phyloP scores from a whole-genome alignment of 1,140 invertebrate species.

The Rhagoletis pomonella region DNA sequence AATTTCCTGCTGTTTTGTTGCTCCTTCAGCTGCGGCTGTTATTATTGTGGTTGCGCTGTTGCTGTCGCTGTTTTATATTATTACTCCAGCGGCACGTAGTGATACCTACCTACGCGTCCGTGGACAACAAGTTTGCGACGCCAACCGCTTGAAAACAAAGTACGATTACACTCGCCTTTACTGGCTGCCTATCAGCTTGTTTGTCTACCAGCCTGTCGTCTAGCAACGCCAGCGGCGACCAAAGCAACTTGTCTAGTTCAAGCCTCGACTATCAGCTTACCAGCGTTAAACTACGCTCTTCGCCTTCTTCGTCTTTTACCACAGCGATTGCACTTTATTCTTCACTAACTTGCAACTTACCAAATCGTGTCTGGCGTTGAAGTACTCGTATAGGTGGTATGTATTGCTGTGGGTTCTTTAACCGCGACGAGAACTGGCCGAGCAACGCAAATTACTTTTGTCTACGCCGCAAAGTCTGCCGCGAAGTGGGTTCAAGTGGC shows the following conservation, averaged over 20 bases:
- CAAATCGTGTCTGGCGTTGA: background rate
- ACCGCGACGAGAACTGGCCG: background rate
- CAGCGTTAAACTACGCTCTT: no score
- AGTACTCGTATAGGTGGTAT: background rate
- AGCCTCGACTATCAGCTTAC: no score
- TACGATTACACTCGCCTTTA: background rate
- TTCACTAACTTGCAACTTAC: no score
- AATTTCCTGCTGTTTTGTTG: background rate
- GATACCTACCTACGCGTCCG: background rate
- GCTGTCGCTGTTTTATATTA: background rate
- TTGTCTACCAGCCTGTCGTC: background rate
- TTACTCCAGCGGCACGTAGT: background rate
- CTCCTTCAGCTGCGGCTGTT: background rate
- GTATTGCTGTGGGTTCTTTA: background rate
- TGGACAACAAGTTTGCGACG: background rate
- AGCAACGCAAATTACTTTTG: slow-evolving; percentile 8
- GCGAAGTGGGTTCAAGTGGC: slow-evolving; percentile 11
- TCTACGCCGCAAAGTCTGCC: slow-evolving; percentile 31
- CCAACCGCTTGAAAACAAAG: background rate
- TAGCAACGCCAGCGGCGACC: background rate
- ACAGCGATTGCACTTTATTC: no score
- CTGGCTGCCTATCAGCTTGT: background rate
- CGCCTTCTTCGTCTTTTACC: no score
- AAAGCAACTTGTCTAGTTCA: background rate
- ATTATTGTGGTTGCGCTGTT: background rate